Percentiles rank a stretch among this genome's conserved stretches.
Evolutionary conservation across 2,797 vertebrate species (phyloP).

Genomic region (Eulemur albifrons): DNA sequence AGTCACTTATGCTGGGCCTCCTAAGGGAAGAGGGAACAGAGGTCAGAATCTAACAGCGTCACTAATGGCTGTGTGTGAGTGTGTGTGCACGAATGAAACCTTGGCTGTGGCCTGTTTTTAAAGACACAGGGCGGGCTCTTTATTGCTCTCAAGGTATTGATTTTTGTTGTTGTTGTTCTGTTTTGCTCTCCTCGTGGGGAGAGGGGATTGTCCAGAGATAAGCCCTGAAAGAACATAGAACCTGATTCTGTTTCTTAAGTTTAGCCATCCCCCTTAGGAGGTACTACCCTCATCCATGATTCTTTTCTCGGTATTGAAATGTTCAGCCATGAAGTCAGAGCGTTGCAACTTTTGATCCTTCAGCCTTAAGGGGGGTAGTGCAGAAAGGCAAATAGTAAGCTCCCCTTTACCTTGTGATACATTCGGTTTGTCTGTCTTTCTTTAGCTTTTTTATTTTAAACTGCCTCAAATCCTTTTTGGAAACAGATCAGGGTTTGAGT

Average conservation of each 20-base stretch:
- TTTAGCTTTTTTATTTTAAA: background rate
- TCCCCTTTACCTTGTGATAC: background rate
- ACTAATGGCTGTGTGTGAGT: background rate
- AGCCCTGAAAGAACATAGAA: background rate
- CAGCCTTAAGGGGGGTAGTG: background rate
- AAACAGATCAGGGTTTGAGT: background rate
- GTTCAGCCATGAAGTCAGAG: background rate
- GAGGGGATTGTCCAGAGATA: background rate
- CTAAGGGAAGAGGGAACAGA: background rate
- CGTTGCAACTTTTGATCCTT: background rate
- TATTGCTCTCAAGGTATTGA: background rate
- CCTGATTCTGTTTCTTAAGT: background rate
- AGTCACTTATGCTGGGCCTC: background rate
- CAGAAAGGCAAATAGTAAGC: background rate
- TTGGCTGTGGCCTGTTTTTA: background rate
- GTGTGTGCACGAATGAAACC: background rate
- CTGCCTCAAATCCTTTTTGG: background rate
- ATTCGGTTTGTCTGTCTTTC: background rate
- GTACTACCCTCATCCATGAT: background rate
- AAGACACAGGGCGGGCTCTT: background rate
- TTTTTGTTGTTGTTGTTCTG: background rate
- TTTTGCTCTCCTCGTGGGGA: background rate
- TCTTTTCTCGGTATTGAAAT: background rate
- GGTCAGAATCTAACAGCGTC: background rate
- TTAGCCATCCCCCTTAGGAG: background rate